These are phyloP conservation scores for Acholoe squamosa DNA, from an alignment of 2,888 invertebrate species.

Conservation along the genomic window DNA sequence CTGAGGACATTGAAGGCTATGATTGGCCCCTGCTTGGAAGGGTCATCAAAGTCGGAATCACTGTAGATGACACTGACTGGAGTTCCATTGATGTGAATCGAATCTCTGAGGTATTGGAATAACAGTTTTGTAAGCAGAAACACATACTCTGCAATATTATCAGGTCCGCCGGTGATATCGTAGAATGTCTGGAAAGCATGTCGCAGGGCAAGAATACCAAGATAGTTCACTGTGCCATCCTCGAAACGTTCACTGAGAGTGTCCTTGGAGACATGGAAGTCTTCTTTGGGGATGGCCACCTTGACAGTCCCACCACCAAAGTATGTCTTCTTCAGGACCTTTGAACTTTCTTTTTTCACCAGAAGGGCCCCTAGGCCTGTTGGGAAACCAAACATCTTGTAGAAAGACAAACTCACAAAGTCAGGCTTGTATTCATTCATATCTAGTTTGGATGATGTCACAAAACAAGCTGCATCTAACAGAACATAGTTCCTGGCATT, in stretches of 20 bases:
- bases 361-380: conserved; percentile 96
- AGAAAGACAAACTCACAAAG: conserved; percentile 96
- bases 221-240: conserved; percentile 95
- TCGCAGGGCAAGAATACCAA: conserved; percentile 91
- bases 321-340: conserved; percentile 88
- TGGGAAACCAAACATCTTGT: conserved; percentile 98
- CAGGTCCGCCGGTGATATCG: conserved; percentile 85
- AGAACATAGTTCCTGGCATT: conserved; percentile 85
- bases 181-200: conserved; percentile 92
- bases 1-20: conserved; percentile 94
- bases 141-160: conserved; percentile 87
- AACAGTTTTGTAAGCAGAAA: conserved; percentile 89
- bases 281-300: conserved; percentile 89
- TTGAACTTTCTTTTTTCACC: conserved; percentile 86
- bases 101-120: conserved; percentile 86
- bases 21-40: conserved; percentile 90
- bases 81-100: conserved; percentile 89
- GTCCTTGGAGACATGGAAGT: conserved; percentile 89
- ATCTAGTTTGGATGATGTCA: conserved; percentile 90
- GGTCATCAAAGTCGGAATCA: conserved; percentile 83
- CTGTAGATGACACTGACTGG: conserved; percentile 89
- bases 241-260: conserved; percentile 92
- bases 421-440: conserved; percentile 90
- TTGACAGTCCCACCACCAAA: conserved; percentile 98
- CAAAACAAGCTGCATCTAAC: conserved; percentile 93